Evolutionary conservation across 2,888 invertebrate genomes (phyloP), one percentile per base, ranked within the genome.

Genomic region (Aphidoletes aphidimyza): DNA sequence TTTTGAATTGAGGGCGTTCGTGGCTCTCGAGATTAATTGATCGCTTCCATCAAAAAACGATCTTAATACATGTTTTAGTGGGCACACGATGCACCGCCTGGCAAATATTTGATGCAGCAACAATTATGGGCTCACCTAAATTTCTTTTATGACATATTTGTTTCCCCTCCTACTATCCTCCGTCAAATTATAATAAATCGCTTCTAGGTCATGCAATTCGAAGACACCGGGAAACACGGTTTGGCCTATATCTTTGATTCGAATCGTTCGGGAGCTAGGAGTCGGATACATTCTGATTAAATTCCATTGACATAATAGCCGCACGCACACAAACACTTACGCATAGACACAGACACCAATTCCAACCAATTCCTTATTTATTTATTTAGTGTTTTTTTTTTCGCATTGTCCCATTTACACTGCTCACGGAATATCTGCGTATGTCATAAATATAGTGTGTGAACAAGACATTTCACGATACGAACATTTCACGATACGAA

Each of bases 161-260:
- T 39, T 11, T 11, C 39, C 39, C 39, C 39, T 11, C 6, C 39
- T 11, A 39, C 39, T n/a, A n/a, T n/a, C n/a, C 39, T 39, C 30
- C 69, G 30, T 54, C 34, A 69, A 69, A 69, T 69, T 34, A 69
- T 69, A 30, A 69, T 69, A 34, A 69, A 69, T 69, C 69, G 69
- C 30, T 69, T 69, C 69, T 30, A 69, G 69, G 69, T 30, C 69
- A 30, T 69, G 69, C 69, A 69, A 69, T 69, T 69, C 30, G 30
- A 69, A 30, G 69, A 69, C 14, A 69, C 69, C 69, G 34, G 69
- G n/a, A 69, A 69, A 30, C 14, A 69, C 14, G 30, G 2, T 34
- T 22, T 22, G 17, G 22, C 5, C 5, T 22, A 54, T 22, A 17
- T 54, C 5, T 54, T 22, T 54, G 54, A 42, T 42, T 42, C 14